Conservation (phyloP, 64 coral and sea anemone species). For the Stichodactyla mertensii region DNA sequence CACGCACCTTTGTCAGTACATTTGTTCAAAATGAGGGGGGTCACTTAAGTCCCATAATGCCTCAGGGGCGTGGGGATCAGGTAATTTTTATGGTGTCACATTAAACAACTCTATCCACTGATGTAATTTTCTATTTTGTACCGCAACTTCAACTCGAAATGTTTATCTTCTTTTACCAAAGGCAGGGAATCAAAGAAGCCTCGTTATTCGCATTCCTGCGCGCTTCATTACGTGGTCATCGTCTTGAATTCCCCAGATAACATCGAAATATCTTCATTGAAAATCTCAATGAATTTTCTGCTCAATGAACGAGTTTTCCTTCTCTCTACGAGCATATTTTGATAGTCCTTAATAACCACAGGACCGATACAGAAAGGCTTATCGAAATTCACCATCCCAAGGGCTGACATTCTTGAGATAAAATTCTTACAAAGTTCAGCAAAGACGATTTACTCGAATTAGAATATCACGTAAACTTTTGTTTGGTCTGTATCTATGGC, state of each 20-base stretch:
- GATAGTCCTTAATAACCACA: not conserved
- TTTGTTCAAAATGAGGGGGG: too few relatives aligned
- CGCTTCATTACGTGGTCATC: not conserved
- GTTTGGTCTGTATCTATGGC: not conserved
- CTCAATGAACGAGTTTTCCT: not conserved
- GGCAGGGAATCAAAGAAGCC: not conserved
- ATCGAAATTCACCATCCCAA: not conserved
- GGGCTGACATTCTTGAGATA: not conserved
- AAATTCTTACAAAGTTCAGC: not conserved
- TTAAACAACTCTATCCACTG: not conserved
- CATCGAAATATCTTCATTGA: not conserved
- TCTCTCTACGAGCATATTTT: constrained; percentile 4
- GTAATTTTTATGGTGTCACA: too few relatives aligned
- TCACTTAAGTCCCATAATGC: too few relatives aligned
- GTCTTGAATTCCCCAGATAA: not conserved
- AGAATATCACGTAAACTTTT: not conserved
- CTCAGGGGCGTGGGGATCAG: too few relatives aligned
- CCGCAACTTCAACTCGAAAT: not conserved
- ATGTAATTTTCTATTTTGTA: not conserved
- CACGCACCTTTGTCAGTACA: too few relatives aligned
- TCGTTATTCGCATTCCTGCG: not conserved
- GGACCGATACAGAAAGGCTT: not conserved
- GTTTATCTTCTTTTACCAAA: not conserved
- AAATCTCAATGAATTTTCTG: not conserved
- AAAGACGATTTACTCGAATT: not conserved